Conservation (phyloP, 1,140 invertebrate genomes). For the Anthonomus grandis region DNA sequence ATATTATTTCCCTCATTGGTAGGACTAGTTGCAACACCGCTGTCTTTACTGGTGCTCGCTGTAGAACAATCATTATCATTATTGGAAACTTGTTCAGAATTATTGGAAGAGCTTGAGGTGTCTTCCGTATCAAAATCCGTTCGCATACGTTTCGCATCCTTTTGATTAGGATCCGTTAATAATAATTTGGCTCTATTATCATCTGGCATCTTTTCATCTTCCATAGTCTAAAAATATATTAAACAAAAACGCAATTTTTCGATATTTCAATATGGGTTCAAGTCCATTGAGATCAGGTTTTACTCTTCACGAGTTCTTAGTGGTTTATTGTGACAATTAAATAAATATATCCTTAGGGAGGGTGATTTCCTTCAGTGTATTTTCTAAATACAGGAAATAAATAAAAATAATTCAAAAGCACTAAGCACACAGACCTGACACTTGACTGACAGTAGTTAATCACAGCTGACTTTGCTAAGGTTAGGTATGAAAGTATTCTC, state of each 20-base stretch:
- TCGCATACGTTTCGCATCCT: constrained; percentile 39
- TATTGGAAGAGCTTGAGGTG: constrained; percentile 32
- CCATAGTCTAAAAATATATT: constrained; percentile 42
- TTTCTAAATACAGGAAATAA: no score
- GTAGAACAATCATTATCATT: constrained; percentile 9
- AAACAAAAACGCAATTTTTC: constrained; percentile 25
- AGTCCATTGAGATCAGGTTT: no score
- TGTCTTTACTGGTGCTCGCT: constrained; percentile 36
- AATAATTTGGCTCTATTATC: constrained; percentile 26
- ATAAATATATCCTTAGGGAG: no score
- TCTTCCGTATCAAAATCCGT: constrained; percentile 34
- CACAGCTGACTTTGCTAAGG: no score
- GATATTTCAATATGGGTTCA: no score
- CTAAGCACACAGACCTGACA: no score
- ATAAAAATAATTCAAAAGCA: no score
- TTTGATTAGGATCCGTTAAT: constrained; percentile 7
- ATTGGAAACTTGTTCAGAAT: constrained; percentile 28
- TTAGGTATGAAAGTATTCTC: no score
- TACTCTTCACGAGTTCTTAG: no score
- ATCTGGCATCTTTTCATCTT: constrained; percentile 40
- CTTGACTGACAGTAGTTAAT: no score
- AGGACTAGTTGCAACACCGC: constrained; percentile 26
- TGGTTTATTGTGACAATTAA: no score
- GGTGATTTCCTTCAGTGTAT: no score
- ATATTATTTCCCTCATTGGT: constrained; percentile 32